Conservation (phyloP, 2,888 invertebrate species). For the Exocentrus adspersus region DNA sequence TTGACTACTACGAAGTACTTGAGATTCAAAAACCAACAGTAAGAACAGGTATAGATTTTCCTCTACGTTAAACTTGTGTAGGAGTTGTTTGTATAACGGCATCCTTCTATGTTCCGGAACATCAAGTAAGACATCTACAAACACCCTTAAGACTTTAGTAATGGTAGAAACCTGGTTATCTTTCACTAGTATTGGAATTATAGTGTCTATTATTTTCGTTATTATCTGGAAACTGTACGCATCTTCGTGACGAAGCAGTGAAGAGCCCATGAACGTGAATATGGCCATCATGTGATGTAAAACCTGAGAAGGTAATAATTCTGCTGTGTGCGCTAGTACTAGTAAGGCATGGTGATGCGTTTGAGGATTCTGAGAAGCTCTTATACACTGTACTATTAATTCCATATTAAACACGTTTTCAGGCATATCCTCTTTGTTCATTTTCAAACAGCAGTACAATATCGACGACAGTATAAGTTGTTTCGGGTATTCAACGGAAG, state of each 20-base stretch:
- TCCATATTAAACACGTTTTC: conserved; percentile 73
- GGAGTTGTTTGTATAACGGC: conserved; percentile 81
- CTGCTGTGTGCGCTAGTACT: conserved; percentile 81
- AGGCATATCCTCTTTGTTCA: conserved; percentile 66
- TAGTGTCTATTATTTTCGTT: conserved; percentile 85
- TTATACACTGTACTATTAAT: conserved; percentile 85
- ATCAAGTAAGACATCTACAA: conserved; percentile 89
- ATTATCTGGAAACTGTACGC: conserved; percentile 95
- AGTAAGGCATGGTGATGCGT: conserved; percentile 94
- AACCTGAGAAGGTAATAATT: conserved; percentile 83
- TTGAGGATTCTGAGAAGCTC: conserved; percentile 92
- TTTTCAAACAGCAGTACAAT: conserved; percentile 75
- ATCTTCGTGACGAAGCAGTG: conserved; percentile 92
- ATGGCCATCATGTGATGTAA: conserved; percentile 95
- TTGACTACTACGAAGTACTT: conserved; percentile 69
- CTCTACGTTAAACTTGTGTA: conserved; percentile 75
- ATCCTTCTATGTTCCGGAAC: conserved; percentile 92
- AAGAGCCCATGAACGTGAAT: conserved; percentile 97
- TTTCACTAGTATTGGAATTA: conserved; percentile 81
- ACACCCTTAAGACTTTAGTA: conserved; percentile 81
- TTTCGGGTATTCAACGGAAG: conserved; percentile 86
- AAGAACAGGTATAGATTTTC: conserved; percentile 78
- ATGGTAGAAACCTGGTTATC: conserved; percentile 60
- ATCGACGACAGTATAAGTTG: conserved; percentile 84
- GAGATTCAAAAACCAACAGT: conserved; percentile 76